Evolutionary conservation across 2,888 invertebrate species (phyloP), one percentile per base, ranked within the genome.

Genomic region (Macrophya alboannulata): DNA sequence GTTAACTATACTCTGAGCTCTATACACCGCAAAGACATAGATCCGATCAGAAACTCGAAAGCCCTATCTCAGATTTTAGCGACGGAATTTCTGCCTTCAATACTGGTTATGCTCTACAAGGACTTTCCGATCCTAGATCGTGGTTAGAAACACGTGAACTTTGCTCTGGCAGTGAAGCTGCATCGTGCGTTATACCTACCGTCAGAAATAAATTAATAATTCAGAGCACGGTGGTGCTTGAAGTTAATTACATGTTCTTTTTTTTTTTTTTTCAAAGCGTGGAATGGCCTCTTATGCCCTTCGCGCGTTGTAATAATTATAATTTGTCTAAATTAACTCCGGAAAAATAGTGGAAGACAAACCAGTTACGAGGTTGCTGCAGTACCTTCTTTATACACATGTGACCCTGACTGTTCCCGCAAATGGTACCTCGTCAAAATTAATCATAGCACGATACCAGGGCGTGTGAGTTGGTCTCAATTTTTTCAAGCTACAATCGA

Each of bases 11-110:
- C 40, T 31, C 71, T n/a, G 9, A 21, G 17, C 40, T 31, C 40
- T 3, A 17, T 31, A 12, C 40, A 71, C 37, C 25, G 8, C n/a
- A 71, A 8, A 9, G 40, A 71, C 71, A 40, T n/a, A 40, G 71
- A 71, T 71, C 40, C 17, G 71, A 71, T 71, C 71, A 40, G 37
- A 71, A 71, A 17, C 71, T 71, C n/a, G 2, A 62, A 71, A 40
- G 40, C 12, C 71, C 31, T 31, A 68, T 17, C 31, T 37, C 2
- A 68, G 68, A 31, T 68, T 68, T 68, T 68, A 68, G 25, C 68
- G 37, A 68, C 31, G 25, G 31, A 68, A 68, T 31, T 25, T 2
- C 31, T 17, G 4, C 68, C 31, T 68, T 31, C 31, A 12, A 68
- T 68, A 21, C 9, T 37, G 17, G 31, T 68, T 31, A 12, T 31